Evolutionary conservation across 2,797 vertebrate genomes (phyloP), one percentile per base, ranked within the genome.

Genomic region (Danio jaintianensis): DNA sequence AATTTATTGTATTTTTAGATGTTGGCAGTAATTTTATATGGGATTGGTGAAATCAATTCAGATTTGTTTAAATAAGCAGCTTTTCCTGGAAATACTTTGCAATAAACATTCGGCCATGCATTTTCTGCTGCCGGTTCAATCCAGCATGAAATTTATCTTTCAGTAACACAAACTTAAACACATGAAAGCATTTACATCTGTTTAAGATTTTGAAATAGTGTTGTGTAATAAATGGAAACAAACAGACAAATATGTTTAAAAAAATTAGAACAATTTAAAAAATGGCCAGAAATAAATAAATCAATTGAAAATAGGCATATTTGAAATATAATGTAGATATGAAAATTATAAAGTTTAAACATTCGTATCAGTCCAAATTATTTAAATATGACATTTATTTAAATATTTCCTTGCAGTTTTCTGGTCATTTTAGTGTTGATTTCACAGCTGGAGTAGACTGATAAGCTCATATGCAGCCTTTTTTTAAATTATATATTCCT

Each of bases 1-100:
- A 71, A 29, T 29, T 29, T 29, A 29, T 10, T 52, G 13, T 52
- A 16, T 42, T 70, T 53, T 40, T 42, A 5, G n/a, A 55, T 2
- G 6, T 29, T 70, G 9, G 42, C 36, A 55, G 53, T 47, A 4
- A 53, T 76, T 66, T 47, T 4, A n/a, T 55, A 20, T n/a, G 38
- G 38, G 4, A 29, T 12, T 12, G 40, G 15, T 22, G 20, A 66
- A 47, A 47, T 16, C 15, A 6, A 7, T 11, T 20, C 3, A 11
- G 12, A 67, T 77, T 16, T 69, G 52, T 78, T 59, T 16, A 40
- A 40, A 50, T 18, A 64, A 7, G n/a, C 29, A 75, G 20, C 5
- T 48, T 47, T 59, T 55, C 15, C 18, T 5, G 13, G 50, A 20
- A 77, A 56, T 16, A 48, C 2, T 55, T 66, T 22, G 12, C 20